Base-by-base conservation (phyloP, 2,888 invertebrate genomes). In the Prosapia bicincta region DNA sequence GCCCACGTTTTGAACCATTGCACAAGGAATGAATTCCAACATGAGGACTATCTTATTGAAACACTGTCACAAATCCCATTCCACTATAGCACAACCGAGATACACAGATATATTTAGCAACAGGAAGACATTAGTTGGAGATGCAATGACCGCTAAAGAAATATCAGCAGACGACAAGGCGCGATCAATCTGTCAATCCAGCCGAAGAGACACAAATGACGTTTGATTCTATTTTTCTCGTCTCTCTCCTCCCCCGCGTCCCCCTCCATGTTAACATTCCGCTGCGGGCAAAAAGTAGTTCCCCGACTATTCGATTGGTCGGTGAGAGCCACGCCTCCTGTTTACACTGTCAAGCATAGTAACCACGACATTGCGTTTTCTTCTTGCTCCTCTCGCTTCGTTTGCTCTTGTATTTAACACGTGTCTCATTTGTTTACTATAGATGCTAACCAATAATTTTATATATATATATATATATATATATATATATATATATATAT, bases 1-100 rank as follows among this genome's bases (percentile, higher is more conserved):
- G 67, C 79, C 79, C 74, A 80, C 78, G 77, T 77, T 78, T 71
- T 79, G 79, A 68, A 80, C 80, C 79, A 80, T 80, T 69, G 77
- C 78, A 78, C 79, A 79, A 20, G 78, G 78, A 30, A 79, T 71
- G 71, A 80, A 79, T 77, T 80, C 80, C 69, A 80, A 72, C 80
- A 80, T 80, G 28, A 75, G 25, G 66, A 20, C 67, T 23, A 66
- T 30, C 10, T 69, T 15, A n/a, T 26, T 71, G 13, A 28, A 54
- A 38, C 71, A 38, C 43, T 25, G 72, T 25, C 65, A 30, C 69
- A 38, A 30, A 20, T 32, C 32, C 24, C 32, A 66, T 66, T 66
- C 25, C 25, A 66, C 24, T 25, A 9, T 26, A 15, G n/a, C 20
- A 69, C 28, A 10, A 30, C 32, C 28, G 15, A 20, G 3, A 20